Conservation (phyloP, 2,797 vertebrate genomes). For the Pogoniulus pusillus region DNA sequence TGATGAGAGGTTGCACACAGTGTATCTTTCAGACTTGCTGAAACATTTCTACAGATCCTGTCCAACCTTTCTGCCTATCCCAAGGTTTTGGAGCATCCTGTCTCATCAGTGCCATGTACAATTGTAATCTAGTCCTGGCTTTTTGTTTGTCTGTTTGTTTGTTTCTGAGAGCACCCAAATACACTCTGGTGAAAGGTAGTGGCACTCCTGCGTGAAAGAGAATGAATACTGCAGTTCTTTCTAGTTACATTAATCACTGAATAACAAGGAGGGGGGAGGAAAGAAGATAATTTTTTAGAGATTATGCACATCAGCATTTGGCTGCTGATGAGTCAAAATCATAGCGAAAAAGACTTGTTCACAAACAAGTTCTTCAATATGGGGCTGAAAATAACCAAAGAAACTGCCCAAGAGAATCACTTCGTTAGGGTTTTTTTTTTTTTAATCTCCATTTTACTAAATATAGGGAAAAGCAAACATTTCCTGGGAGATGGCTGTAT, state of each 20-base stretch:
- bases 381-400: not conserved
- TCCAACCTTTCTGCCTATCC: not conserved
- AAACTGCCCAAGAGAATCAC: not conserved
- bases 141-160: too few relatives aligned
- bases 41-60: not conserved
- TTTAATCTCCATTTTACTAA: not conserved
- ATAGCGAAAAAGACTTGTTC: not conserved
- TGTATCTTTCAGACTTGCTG: not conserved
- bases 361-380: not conserved
- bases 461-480: not conserved
- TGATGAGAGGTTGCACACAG: not conserved
- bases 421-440: not conserved
- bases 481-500: not conserved
- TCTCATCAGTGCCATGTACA: not conserved
- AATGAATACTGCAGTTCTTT: not conserved
- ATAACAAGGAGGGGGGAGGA: not conserved
- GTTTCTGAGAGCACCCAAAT: not conserved
- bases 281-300: not conserved
- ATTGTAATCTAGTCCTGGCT: not conserved
- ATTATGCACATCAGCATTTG: not conserved
- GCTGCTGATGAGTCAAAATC: not conserved
- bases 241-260: not conserved
- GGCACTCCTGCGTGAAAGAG: not conserved
- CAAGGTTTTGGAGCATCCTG: not conserved
- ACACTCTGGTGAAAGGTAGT: not conserved